Evolutionary conservation across 2,888 invertebrate species (phyloP).

Genomic region (Pachymerium ferrugineum): DNA sequence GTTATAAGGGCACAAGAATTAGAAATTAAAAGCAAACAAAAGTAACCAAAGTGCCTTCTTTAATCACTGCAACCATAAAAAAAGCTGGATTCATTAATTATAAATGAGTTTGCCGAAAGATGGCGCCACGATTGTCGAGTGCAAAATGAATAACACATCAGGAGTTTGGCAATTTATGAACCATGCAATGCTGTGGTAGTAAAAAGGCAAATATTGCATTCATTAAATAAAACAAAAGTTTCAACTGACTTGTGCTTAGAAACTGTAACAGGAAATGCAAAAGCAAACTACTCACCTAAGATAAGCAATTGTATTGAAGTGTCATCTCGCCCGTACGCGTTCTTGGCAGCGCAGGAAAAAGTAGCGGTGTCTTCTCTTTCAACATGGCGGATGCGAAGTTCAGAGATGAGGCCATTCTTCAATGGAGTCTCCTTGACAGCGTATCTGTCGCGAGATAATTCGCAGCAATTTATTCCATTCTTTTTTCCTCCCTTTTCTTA

Average conservation of each 20-base stretch:
- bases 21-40: background rate
- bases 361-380: slow-evolving; percentile 39
- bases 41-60: background rate
- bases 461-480: background rate
- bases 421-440: slow-evolving; percentile 39
- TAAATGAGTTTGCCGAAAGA: background rate
- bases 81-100: no score
- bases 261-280: background rate
- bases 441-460: slow-evolving; percentile 35
- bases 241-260: no score
- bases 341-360: slow-evolving; percentile 33
- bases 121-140: background rate
- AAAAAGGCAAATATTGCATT: no score
- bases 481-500: background rate
- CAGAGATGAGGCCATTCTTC: slow-evolving; percentile 39
- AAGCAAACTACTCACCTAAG: slow-evolving; percentile 30
- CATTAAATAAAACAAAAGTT: no score
- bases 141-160: background rate
- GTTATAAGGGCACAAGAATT: background rate
- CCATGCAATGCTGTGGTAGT: no score
- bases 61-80: no score
- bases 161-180: background rate
- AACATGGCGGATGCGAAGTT: slow-evolving; percentile 38
- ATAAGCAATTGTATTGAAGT: slow-evolving; percentile 34
- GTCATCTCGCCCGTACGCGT: slow-evolving; percentile 34